Percentiles rank a stretch among this genome's conserved stretches.
Conservation (phyloP, 2,113 vertebrate species). For the Antechinus stuartii region DNA sequence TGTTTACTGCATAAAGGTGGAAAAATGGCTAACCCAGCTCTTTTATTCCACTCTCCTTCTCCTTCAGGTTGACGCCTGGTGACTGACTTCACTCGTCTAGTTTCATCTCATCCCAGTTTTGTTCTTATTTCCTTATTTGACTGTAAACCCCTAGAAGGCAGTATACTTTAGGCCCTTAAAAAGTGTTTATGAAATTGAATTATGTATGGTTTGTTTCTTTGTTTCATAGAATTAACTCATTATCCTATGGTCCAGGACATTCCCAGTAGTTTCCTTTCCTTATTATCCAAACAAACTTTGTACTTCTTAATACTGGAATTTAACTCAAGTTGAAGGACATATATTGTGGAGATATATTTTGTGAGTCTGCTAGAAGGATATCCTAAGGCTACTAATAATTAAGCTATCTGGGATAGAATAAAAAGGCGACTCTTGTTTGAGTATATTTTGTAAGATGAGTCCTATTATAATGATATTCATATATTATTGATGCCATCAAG, state of each 20-base stretch:
- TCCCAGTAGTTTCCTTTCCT: neutral
- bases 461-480: neutral
- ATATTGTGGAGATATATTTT: neutral
- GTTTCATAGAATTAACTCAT: neutral
- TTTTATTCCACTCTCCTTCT: neutral
- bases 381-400: neutral
- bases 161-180: neutral
- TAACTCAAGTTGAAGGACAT: neutral
- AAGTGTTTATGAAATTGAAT: neutral
- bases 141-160: neutral
- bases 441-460: neutral
- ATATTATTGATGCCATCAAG: neutral
- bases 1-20: neutral
- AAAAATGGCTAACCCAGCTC: neutral
- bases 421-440: neutral
- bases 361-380: neutral
- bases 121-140: neutral
- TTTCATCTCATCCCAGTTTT: neutral
- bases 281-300: neutral
- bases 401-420: neutral
- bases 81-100: fast-evolving
- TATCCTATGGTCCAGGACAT: neutral
- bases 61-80: neutral
- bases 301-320: neutral
- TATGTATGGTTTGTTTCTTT: neutral